Evolutionary conservation across 2,888 invertebrate species (phyloP).

Genomic region (Nephrotoma flavescens): DNA sequence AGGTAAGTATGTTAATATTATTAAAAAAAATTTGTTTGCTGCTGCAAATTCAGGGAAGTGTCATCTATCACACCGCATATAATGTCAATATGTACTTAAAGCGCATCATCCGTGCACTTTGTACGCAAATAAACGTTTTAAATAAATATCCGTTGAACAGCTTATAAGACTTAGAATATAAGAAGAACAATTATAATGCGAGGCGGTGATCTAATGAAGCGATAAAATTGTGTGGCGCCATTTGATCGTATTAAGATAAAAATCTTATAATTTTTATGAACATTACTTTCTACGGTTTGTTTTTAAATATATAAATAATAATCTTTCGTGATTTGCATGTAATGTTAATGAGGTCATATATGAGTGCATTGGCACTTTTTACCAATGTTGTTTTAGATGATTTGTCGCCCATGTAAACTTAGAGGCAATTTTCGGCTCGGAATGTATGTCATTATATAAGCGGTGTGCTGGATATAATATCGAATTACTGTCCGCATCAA

Average conservation of each 20-base stretch:
- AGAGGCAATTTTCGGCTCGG: too few species aligned
- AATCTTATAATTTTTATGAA: neutral
- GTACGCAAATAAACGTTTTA: neutral
- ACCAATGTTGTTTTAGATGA: too few species aligned
- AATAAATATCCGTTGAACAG: neutral
- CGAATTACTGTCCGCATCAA: too few species aligned
- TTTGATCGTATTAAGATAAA: neutral
- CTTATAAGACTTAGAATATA: neutral
- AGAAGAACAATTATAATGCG: neutral
- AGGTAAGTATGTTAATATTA: neutral
- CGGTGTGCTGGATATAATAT: too few species aligned
- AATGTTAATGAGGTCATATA: too few species aligned
- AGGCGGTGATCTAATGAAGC: neutral
- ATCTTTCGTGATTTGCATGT: too few species aligned
- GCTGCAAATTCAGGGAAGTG: neutral
- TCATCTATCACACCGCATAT: neutral
- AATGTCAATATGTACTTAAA: neutral
- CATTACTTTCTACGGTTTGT: neutral
- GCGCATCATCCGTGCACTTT: too few species aligned
- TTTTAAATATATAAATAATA: too few species aligned
- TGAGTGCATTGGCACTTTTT: too few species aligned
- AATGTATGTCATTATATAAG: too few species aligned
- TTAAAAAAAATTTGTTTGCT: neutral
- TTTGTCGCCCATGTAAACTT: too few species aligned
- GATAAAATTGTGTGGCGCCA: neutral